Percentiles rank a stretch among this genome's conserved stretches.
Conservation (phyloP, 2,113 vertebrate genomes). For the Dolichotis patagonum region DNA sequence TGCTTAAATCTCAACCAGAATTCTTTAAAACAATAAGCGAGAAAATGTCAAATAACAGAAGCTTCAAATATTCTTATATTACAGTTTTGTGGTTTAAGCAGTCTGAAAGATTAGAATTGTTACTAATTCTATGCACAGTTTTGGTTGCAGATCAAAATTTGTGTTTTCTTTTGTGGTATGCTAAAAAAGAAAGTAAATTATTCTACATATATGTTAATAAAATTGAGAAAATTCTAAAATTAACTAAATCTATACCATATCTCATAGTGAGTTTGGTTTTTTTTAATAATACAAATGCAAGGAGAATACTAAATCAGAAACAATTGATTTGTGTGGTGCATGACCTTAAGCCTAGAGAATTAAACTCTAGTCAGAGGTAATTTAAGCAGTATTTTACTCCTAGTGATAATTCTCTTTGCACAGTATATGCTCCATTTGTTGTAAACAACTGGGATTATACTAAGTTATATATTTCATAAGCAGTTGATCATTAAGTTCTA, state of each 20-base stretch:
- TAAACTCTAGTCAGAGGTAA: background rate
- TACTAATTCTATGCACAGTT: constrained; percentile 22
- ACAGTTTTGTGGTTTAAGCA: background rate
- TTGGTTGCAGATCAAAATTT: constrained; percentile 52
- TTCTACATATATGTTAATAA: constrained; percentile 14
- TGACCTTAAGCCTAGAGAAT: constrained; percentile 22
- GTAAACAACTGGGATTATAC: background rate
- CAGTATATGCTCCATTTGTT: background rate
- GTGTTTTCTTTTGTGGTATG: constrained; percentile 5
- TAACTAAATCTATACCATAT: constrained; percentile 37
- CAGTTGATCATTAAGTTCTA: constrained; percentile 1
- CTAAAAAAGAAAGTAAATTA: constrained; percentile 29
- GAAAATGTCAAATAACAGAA: constrained; percentile 12
- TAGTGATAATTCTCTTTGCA: constrained; percentile 29
- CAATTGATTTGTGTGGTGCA: background rate
- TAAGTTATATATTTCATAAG: constrained; percentile 27
- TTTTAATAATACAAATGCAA: background rate
- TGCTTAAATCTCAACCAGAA: constrained; percentile 41
- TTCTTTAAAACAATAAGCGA: background rate
- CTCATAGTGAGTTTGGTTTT: background rate
- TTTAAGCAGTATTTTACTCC: constrained; percentile 23
- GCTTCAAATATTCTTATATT: constrained; percentile 7
- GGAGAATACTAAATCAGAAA: constrained; percentile 27
- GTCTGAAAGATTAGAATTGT: background rate
- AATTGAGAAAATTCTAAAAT: constrained; percentile 29